phyloP scores from a whole-genome alignment of 2,113 vertebrate genomes.

The Rallus limicola region DNA sequence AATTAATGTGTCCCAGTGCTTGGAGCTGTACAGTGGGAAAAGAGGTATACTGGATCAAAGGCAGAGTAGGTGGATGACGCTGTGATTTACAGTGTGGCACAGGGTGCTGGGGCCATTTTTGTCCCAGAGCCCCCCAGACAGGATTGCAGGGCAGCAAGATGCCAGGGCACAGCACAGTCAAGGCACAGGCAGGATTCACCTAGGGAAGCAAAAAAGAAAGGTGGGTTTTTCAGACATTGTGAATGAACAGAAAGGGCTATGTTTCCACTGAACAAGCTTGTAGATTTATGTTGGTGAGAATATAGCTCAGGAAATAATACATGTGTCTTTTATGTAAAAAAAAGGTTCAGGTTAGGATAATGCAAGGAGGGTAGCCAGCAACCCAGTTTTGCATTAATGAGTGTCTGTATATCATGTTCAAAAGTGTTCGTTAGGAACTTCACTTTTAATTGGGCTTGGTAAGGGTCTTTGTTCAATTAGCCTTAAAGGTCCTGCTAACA shows the following conservation, averaged over 20 bases:
- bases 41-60: not conserved
- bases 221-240: not conserved
- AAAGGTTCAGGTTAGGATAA: not conserved
- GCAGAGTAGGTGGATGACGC: accelerated
- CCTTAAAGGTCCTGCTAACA: not conserved
- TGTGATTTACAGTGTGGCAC: not conserved
- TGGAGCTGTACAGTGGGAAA: not conserved
- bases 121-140: not conserved
- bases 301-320: not conserved
- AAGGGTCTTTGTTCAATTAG: not conserved
- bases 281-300: not conserved
- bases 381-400: not conserved
- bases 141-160: not conserved
- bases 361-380: not conserved
- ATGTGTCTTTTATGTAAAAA: not conserved
- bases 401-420: not conserved
- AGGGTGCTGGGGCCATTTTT: not conserved
- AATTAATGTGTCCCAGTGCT: not conserved
- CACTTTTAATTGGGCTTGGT: not conserved
- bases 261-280: not conserved
- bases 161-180: not conserved
- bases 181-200: not conserved
- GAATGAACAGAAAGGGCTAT: not conserved
- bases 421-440: not conserved
- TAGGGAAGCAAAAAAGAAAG: not conserved